Evolutionary conservation across 2,113 vertebrate genomes (phyloP).

Genomic region (Oenanthe oenanthe): DNA sequence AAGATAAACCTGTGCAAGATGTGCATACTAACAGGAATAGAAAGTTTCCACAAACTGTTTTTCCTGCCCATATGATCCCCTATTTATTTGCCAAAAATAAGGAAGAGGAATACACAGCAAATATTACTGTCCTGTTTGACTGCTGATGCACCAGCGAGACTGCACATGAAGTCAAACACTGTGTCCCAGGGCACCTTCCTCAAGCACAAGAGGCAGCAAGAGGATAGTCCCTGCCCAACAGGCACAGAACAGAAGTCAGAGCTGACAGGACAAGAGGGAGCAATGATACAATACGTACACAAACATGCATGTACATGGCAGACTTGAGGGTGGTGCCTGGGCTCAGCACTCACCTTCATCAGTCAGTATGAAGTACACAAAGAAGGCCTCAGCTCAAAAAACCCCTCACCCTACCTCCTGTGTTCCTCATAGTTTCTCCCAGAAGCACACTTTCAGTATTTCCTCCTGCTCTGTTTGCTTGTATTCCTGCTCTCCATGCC

Average conservation of each 20-base stretch:
- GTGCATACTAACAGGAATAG: background rate
- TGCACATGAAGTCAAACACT: background rate
- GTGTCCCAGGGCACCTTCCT: background rate
- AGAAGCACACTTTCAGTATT: background rate
- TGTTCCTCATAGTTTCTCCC: background rate
- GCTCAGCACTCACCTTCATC: fast-evolving
- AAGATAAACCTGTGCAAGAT: background rate
- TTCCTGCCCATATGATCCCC: background rate
- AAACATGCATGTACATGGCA: fast-evolving
- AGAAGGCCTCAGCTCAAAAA: background rate
- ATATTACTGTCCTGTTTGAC: background rate
- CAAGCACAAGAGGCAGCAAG: fast-evolving
- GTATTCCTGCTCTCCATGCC: background rate
- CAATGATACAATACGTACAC: background rate
- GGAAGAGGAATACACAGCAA: background rate
- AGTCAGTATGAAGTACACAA: background rate
- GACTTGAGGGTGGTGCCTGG: background rate
- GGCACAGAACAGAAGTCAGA: background rate
- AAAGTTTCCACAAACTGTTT: background rate
- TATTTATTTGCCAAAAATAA: background rate
- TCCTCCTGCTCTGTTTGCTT: background rate
- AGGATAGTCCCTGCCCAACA: background rate
- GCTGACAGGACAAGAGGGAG: background rate
- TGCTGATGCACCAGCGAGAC: fast-evolving
- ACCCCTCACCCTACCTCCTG: fast-evolving